phyloP scores from a whole-genome alignment of 1,140 invertebrate genomes.

The Halyomorpha halys region DNA sequence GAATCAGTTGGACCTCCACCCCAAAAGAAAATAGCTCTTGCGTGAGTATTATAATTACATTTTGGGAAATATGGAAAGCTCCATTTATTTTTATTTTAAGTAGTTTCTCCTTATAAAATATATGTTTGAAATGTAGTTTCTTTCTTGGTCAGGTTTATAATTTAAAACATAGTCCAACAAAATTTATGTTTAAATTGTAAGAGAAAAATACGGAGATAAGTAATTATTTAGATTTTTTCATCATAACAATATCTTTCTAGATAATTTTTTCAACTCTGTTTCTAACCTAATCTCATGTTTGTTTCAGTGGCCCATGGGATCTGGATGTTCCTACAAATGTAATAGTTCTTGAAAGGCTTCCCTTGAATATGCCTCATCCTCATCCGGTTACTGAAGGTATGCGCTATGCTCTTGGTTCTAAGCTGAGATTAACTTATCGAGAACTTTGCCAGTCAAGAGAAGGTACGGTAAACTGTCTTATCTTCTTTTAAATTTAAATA shows the following conservation, averaged over 20 bases:
- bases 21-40: constrained; percentile 69
- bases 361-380: constrained; percentile 74
- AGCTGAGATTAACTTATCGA: constrained; percentile 82
- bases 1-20: constrained; percentile 52
- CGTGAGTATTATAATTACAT: constrained; percentile 38
- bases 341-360: constrained; percentile 79
- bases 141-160: no score
- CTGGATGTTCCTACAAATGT: constrained; percentile 87
- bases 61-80: no score
- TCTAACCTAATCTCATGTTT: background rate
- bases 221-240: no score
- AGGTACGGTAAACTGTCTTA: constrained; percentile 38
- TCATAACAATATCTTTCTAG: no score
- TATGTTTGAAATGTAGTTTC: no score
- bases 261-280: no score
- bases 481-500: background rate
- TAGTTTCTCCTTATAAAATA: no score
- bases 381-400: constrained; percentile 85
- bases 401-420: constrained; percentile 63
- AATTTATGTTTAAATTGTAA: no score
- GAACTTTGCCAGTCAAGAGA: constrained; percentile 88
- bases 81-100: no score
- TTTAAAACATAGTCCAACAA: no score
- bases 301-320: constrained; percentile 80
- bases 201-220: no score